These are phyloP conservation scores for Leptinotarsa defecta DNA, from an alignment of 1,140 invertebrate genomes.

Conservation along the genomic window DNA sequence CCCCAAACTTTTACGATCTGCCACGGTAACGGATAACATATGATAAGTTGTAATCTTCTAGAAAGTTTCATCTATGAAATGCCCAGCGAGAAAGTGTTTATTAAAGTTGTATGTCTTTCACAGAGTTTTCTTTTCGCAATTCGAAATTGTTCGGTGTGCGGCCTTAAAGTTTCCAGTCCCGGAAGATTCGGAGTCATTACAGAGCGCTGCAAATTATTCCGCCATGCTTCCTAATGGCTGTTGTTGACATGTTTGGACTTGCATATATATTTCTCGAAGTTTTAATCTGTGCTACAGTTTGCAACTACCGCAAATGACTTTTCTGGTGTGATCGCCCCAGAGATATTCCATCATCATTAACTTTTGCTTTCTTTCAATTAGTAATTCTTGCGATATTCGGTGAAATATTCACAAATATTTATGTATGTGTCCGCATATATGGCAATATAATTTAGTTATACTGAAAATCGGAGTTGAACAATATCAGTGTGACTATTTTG, in stretches of 20 bases:
- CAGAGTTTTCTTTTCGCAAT: conserved; percentile 1
- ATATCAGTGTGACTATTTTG: too few relatives aligned
- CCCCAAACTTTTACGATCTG: conserved; percentile 23
- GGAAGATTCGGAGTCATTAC: conserved; percentile 16
- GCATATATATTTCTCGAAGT: conserved; percentile 43
- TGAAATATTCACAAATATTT: too few relatives aligned
- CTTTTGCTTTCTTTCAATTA: not conserved
- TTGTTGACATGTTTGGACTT: conserved; percentile 49
- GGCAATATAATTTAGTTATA: too few relatives aligned
- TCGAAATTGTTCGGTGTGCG: not conserved
- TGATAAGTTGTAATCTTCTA: conserved; percentile 20
- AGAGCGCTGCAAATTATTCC: conserved; percentile 38
- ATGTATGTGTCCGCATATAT: too few relatives aligned
- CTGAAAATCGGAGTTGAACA: too few relatives aligned
- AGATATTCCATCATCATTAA: not conserved
- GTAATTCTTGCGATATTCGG: too few relatives aligned
- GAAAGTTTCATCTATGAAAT: conserved; percentile 2
- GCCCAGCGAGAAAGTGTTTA: not conserved
- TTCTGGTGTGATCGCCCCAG: conserved; percentile 1
- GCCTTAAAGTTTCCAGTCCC: not conserved
- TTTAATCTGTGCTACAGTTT: conserved; percentile 40
- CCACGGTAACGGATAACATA: conserved; percentile 19
- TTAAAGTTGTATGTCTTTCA: conserved; percentile 11
- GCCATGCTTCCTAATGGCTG: conserved; percentile 46
- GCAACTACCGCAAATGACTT: conserved; percentile 38